phyloP scores from a whole-genome alignment of 2,113 vertebrate genomes.

The Microtus montanus region DNA sequence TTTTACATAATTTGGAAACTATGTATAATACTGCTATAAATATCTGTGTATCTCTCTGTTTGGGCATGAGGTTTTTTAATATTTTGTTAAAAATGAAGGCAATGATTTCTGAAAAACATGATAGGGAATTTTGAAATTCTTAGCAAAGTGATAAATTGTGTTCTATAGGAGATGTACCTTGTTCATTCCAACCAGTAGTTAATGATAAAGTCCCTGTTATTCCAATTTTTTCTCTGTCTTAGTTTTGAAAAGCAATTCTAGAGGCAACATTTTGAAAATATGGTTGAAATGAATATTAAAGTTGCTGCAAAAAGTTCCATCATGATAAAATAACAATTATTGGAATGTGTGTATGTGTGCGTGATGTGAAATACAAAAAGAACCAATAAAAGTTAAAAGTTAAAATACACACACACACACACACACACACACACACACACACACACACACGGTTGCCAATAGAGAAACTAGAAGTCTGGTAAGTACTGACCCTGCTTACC shows the following conservation, averaged over 20 bases:
- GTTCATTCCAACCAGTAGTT: background rate
- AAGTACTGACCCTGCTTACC: background rate
- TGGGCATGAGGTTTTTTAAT: background rate
- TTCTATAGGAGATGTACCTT: background rate
- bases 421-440: background rate
- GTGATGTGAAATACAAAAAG: background rate
- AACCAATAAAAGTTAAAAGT: background rate
- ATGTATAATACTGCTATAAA: background rate
- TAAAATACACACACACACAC: background rate
- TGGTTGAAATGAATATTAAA: fast-evolving
- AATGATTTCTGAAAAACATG: background rate
- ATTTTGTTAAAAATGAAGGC: background rate
- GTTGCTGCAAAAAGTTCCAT: fast-evolving
- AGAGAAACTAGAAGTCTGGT: background rate
- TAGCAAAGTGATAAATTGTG: background rate
- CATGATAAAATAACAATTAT: background rate
- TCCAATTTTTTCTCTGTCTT: background rate
- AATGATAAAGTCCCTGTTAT: background rate
- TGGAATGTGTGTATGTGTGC: background rate
- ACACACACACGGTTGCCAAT: background rate
- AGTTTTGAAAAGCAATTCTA: background rate
- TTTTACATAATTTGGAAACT: background rate
- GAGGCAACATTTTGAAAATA: fast-evolving
- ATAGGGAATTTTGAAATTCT: background rate
- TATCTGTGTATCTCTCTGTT: background rate